A percentile compares a stretch with the other conserved stretches of the same genome.
phyloP scores from a whole-genome alignment of 1,140 invertebrate genomes.

The Stratiolaelaps scimitus region DNA sequence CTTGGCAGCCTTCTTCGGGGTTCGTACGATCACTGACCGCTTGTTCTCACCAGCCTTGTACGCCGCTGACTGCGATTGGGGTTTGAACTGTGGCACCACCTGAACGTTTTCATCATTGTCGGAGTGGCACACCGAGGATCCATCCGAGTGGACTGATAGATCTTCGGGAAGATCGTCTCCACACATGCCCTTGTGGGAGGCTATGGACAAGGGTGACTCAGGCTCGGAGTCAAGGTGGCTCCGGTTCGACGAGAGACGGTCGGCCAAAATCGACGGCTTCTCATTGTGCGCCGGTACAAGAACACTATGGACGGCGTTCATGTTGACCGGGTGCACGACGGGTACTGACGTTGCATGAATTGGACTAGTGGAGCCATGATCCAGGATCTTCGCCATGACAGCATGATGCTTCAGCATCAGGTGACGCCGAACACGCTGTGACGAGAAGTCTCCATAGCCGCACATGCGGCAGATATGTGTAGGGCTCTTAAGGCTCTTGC shows the following conservation, averaged over 20 bases:
- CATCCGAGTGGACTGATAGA: conserved; percentile 13
- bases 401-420: conserved; percentile 6
- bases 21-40: conserved; percentile 15
- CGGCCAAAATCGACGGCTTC: conserved; percentile 4
- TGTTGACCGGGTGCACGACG: too few relatives aligned
- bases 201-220: not conserved
- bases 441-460: conserved; percentile 23
- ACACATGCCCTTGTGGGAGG: not conserved
- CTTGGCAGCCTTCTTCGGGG: conserved; percentile 18
- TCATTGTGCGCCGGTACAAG: not conserved
- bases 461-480: conserved; percentile 24
- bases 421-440: conserved; percentile 18
- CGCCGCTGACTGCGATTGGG: not conserved
- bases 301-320: too few relatives aligned
- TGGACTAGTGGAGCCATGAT: too few relatives aligned
- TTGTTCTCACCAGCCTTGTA: not conserved
- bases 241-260: conserved; percentile 9
- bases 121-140: not conserved
- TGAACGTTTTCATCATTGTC: conserved; percentile 26
- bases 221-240: conserved; percentile 10
- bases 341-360: too few relatives aligned
- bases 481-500: conserved; percentile 15
- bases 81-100: conserved; percentile 22
- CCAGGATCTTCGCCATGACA: conserved; percentile 1
- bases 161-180: conserved; percentile 18